Evolutionary conservation across 35 echinoderm and acorn worm species (phyloP), one percentile per base, ranked within the genome.

Genomic region (Apostichopus parvimensis): DNA sequence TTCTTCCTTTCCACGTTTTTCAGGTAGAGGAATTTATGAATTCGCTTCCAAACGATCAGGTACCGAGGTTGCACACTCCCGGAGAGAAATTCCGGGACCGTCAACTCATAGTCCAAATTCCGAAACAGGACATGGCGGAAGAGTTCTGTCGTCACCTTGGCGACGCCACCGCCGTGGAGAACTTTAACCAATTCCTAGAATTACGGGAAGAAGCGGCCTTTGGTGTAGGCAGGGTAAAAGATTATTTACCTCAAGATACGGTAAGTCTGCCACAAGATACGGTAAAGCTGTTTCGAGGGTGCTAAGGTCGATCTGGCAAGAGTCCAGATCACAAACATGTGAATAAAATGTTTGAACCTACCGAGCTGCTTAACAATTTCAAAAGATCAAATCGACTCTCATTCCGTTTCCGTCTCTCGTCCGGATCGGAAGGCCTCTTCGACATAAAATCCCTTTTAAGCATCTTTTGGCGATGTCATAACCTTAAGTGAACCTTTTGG

Each of bases 1-100:
- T 45, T 45, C 34, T 45, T 45, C 34, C 0, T 45, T 45, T 45
- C 34, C 34, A 45, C 2, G 20, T 82, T 72, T 66, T 61, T n/a
- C 82, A 99, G 97, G 92, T 99, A 23, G 97, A 99, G 87, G 97
- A 99, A 82, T 99, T 94, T 80, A 99, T 99, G 97, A 96, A 95
- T 78, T 96, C 97, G 17, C 88, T 99, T 87, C 97, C 97, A 55
- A 99, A 94, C 77, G 92, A 93, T 78, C 95, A 93, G 79, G 94
- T 99, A 70, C 97, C 97, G 54, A 92, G 95, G 91, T 92, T 99
- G 82, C 97, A 99, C 56, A 94, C 95, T 14, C 79, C 97, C 1
- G 97, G 97, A 25, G 95, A 99, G 75, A 99, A 95, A 80, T 94
- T 95, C 83, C 94, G 97, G 0, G 97, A 99, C 45, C 83, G 93